Evolutionary conservation across 1,140 invertebrate genomes (phyloP).

Genomic region (Metaphire vulgaris): DNA sequence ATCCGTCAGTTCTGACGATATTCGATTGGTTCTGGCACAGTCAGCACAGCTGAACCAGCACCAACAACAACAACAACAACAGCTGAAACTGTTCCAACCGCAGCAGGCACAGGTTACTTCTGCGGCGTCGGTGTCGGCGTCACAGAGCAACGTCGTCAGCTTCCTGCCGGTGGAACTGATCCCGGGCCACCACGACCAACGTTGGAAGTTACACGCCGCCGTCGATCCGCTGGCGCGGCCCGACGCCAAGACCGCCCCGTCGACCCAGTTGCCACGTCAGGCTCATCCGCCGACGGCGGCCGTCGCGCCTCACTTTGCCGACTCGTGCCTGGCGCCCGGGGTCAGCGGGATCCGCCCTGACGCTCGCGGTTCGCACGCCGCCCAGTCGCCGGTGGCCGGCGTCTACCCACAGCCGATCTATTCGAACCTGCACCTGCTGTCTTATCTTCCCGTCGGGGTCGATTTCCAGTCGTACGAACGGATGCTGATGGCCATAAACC

Average conservation of each 20-base stretch:
- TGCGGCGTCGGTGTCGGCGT: neutral
- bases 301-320: neutral
- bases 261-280: neutral
- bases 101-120: neutral
- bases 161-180: neutral
- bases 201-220: neutral
- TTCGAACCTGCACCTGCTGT: neutral
- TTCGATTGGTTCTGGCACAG: neutral
- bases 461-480: neutral
- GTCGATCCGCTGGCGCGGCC: neutral
- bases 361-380: neutral
- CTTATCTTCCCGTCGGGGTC: neutral
- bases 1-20: too few species aligned
- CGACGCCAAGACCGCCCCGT: neutral
- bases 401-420: neutral
- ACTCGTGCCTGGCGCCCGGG: neutral
- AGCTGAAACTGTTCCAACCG: neutral
- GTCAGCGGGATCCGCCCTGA: neutral
- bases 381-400: neutral
- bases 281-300: neutral
- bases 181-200: neutral
- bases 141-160: neutral
- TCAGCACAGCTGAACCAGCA: too few species aligned
- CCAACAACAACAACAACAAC: neutral
- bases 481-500: neutral